phyloP scores from a whole-genome alignment of 2,113 vertebrate species.

The Oophaga pumilio region DNA sequence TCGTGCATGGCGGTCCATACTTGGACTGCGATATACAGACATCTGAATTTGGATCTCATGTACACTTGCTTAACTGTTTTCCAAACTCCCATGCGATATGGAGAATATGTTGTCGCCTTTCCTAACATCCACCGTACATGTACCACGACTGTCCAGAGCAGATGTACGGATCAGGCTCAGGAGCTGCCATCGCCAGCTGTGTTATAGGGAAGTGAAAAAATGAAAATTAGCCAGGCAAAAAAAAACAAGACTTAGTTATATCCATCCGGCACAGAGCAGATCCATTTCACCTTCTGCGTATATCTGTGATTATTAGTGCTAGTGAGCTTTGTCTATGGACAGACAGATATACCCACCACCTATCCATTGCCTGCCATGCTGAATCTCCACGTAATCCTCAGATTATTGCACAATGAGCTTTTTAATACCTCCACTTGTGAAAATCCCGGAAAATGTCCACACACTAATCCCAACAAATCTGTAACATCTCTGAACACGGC shows the following conservation, averaged over 20 bases:
- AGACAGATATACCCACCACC: background rate
- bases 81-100: too few species aligned
- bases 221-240: background rate
- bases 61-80: too few species aligned
- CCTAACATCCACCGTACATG: too few species aligned
- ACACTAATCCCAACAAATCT: background rate
- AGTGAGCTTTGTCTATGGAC: background rate
- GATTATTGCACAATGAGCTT: background rate
- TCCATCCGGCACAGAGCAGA: background rate
- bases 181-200: too few species aligned
- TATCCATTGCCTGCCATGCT: background rate
- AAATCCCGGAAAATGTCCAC: background rate
- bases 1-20: too few species aligned
- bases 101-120: too few species aligned
- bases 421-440: background rate
- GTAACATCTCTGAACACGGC: too few species aligned
- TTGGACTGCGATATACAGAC: too few species aligned
- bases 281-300: constrained; percentile 3
- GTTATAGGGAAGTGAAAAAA: too few species aligned
- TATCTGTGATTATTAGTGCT: background rate
- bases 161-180: too few species aligned
- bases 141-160: too few species aligned
- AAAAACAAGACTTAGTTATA: background rate
- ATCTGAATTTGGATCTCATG: too few species aligned
- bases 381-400: background rate